Base-by-base conservation (phyloP, 2,797 vertebrate genomes). In the Toxotes lorentzi region DNA sequence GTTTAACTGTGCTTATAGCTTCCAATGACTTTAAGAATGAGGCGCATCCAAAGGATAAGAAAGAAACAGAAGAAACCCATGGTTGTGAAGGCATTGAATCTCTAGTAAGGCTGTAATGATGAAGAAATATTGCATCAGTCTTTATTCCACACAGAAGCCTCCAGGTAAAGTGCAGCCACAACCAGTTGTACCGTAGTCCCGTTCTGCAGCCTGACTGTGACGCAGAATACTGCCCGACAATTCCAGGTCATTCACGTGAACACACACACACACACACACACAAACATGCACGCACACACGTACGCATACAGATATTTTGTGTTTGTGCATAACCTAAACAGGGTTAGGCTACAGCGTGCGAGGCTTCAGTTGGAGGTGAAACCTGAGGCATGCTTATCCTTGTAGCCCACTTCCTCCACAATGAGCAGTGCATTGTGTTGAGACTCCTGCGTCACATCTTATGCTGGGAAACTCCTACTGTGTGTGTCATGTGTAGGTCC, bases 71-170 rank as follows among this genome's bases (percentile, higher is more conserved):
- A 76, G 51, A 70, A 92, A 89, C 70, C 61, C 56, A 81, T 85
- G 48, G 86, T 85, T 86, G 88, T 86, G 89, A 94, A 94, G 90
- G 91, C 92, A 94, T 90, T 83, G 81, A 93, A 93, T 94, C 89
- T 94, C 93, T 89, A 91, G 90, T 95, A 96, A 96, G 95, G 94
- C 94, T 93, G 93, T 91, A 91, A 93, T 76, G 89, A 94, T 91
- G 90, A 94, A 90, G 91, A 95, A 94, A 95, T 96, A 97, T 97
- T 97, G 97, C 97, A 97, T 97, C 95, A 90, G 94, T 96, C 95
- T 94, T 92, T 94, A 91, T 90, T 57, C 85, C 68, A 83, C 79
- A 83, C 78, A 90, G 90, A 92, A 92, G 91, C 94, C 86, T 93
- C 84, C 86, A 74, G 89, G 90, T 95, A 95, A 96, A 95, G 95